Evolutionary conservation across 2,888 invertebrate species (phyloP).

Genomic region (Rhorus exstirpatorius): DNA sequence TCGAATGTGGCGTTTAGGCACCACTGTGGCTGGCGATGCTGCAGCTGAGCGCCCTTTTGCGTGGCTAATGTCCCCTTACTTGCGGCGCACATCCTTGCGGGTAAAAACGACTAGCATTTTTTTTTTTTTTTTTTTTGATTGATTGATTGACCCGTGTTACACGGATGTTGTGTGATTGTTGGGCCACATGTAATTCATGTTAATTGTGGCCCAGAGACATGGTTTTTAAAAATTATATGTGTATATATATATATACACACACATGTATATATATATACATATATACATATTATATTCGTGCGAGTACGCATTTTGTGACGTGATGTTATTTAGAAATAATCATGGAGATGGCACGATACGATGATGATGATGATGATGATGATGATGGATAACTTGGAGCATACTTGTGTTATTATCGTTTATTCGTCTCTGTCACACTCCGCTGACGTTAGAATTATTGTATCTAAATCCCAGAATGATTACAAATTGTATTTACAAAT

Average conservation of each 20-base stretch:
- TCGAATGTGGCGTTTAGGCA: slow-evolving; percentile 83
- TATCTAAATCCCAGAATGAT: slow-evolving; percentile 56
- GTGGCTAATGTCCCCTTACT: slow-evolving; percentile 81
- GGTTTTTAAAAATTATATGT: slow-evolving; percentile 86
- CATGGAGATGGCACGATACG: slow-evolving; percentile 76
- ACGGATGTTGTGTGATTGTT: slow-evolving; percentile 83
- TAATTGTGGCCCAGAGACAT: slow-evolving; percentile 81
- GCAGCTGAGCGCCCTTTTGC: slow-evolving; percentile 80
- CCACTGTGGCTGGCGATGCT: slow-evolving; percentile 83
- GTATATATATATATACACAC: slow-evolving; percentile 89
- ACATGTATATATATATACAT: slow-evolving; percentile 86
- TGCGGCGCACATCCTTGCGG: slow-evolving; percentile 81
- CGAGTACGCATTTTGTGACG: slow-evolving; percentile 92
- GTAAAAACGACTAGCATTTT: slow-evolving; percentile 77
- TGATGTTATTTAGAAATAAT: slow-evolving; percentile 90
- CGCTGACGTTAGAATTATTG: slow-evolving; percentile 69
- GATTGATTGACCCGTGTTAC: slow-evolving; percentile 82
- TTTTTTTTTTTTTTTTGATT: too few species aligned
- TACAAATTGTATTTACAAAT: slow-evolving; percentile 68
- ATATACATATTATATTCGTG: slow-evolving; percentile 91
- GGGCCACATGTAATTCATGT: slow-evolving; percentile 82
- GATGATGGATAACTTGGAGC: slow-evolving; percentile 54
- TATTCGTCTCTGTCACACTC: slow-evolving; percentile 75
- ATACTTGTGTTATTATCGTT: slow-evolving; percentile 53
- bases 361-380: slow-evolving; percentile 68